phyloP scores from a whole-genome alignment of 1,140 invertebrate genomes.

The Cheumatopsyche charites region DNA sequence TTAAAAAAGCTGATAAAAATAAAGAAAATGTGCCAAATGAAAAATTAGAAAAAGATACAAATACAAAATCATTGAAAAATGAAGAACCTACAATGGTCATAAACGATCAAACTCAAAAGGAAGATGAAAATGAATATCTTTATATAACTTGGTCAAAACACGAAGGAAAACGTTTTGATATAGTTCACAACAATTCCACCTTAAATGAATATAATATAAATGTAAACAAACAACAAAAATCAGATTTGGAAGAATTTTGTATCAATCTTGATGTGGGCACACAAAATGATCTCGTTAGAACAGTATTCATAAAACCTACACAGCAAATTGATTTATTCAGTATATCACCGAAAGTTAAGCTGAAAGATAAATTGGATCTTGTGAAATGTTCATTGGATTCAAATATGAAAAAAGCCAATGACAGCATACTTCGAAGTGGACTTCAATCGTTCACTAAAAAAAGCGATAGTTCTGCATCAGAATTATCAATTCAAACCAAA shows the following conservation, averaged over 20 bases:
- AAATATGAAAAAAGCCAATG: background rate
- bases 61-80: too few species aligned
- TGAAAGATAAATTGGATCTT: background rate
- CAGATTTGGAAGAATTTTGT: slow-evolving; percentile 3
- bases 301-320: background rate
- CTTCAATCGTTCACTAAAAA: slow-evolving; percentile 16
- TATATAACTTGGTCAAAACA: slow-evolving; percentile 1
- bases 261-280: slow-evolving; percentile 1
- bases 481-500: slow-evolving; percentile 9
- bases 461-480: slow-evolving; percentile 7
- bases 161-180: background rate
- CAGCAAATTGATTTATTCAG: background rate
- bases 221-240: background rate
- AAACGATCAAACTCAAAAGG: background rate
- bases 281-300: background rate
- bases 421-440: background rate
- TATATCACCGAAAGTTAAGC: background rate
- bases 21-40: too few species aligned
- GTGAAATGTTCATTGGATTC: background rate
- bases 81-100: background rate
- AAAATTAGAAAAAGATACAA: too few species aligned
- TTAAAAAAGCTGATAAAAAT: too few species aligned
- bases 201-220: background rate
- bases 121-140: background rate
- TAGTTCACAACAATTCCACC: background rate